Percentiles rank a stretch among this genome's conserved stretches.
These are phyloP conservation scores for Brachypalpus laphriformis DNA, from an alignment of 2,888 invertebrate genomes.

Conservation along the genomic window DNA sequence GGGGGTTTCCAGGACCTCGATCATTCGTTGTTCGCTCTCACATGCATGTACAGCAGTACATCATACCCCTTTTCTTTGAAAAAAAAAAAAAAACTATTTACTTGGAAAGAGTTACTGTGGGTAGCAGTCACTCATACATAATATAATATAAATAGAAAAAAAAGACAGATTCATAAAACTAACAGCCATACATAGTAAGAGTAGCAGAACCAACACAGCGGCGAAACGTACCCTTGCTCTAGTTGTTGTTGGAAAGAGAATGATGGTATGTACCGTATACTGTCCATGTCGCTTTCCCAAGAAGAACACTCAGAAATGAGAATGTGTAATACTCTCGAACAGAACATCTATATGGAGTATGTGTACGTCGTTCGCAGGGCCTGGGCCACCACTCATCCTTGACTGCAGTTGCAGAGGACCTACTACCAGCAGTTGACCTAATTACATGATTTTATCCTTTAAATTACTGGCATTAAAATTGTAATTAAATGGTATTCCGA, in stretches of 20 bases:
- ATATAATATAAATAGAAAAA: conserved; percentile 13
- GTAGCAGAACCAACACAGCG: conserved; percentile 8
- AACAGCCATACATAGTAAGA: neutral
- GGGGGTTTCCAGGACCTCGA: conserved; percentile 37
- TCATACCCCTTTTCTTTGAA: conserved; percentile 4
- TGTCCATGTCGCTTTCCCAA: neutral
- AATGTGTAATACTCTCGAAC: conserved; percentile 15
- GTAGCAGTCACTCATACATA: conserved; percentile 18
- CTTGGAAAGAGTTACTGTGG: conserved; percentile 23
- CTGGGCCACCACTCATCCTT: conserved; percentile 9
- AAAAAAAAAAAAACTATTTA: conserved; percentile 55
- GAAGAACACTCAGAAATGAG: neutral
- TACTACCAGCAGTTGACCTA: conserved; percentile 20
- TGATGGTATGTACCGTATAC: neutral
- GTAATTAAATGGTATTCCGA: conserved; percentile 14
- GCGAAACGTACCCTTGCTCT: neutral
- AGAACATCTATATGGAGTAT: neutral
- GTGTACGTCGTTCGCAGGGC: conserved; percentile 17
- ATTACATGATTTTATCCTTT: conserved; percentile 12
- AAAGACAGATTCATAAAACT: neutral
- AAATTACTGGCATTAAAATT: neutral
- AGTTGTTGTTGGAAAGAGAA: neutral
- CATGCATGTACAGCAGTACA: conserved; percentile 18
- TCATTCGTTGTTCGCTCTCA: neutral
- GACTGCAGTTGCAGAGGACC: neutral